phyloP scores from a whole-genome alignment of 2,888 invertebrate species.

The Drosophila emarginata region DNA sequence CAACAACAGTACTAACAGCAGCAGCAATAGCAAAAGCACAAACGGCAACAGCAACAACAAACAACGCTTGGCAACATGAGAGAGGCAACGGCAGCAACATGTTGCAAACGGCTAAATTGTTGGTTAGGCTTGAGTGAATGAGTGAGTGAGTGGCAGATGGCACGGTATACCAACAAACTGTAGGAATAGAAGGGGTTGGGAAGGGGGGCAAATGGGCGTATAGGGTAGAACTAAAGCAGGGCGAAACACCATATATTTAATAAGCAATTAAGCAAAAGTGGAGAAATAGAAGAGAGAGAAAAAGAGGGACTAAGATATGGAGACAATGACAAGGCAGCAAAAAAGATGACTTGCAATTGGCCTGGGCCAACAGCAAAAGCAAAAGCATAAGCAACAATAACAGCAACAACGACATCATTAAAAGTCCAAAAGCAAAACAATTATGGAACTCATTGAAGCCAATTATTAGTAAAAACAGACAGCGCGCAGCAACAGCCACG shows the following conservation, averaged over 20 bases:
- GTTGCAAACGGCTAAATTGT: conserved; percentile 36
- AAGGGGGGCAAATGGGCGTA: not conserved
- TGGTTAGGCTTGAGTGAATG: conserved; percentile 1
- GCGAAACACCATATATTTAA: conserved; percentile 7
- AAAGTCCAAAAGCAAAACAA: conserved; percentile 79
- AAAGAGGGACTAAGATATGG: not conserved
- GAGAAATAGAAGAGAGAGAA: not conserved
- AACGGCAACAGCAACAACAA: conserved; percentile 12
- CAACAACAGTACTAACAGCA: conserved; percentile 52
- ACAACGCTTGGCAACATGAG: conserved; percentile 12
- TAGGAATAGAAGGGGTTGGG: not conserved
- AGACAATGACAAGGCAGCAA: conserved; percentile 60
- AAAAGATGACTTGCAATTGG: conserved; percentile 50
- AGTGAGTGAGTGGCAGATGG: conserved; percentile 3
- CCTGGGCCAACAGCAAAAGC: conserved; percentile 26
- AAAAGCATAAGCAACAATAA: conserved; percentile 1
- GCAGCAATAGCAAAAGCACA: conserved; percentile 1
- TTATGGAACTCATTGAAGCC: conserved; percentile 81
- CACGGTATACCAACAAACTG: too few relatives aligned
- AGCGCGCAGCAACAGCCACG: conserved; percentile 25
- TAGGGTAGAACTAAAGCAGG: not conserved
- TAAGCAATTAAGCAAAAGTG: conserved; percentile 11
- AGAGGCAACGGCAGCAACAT: conserved; percentile 33
- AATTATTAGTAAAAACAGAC: conserved; percentile 76
- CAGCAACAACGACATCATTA: conserved; percentile 68